Percentiles rank a stretch among this genome's conserved stretches.
Evolutionary conservation across 2,888 invertebrate species (phyloP).

Genomic region (Sinentomon sp.): DNA sequence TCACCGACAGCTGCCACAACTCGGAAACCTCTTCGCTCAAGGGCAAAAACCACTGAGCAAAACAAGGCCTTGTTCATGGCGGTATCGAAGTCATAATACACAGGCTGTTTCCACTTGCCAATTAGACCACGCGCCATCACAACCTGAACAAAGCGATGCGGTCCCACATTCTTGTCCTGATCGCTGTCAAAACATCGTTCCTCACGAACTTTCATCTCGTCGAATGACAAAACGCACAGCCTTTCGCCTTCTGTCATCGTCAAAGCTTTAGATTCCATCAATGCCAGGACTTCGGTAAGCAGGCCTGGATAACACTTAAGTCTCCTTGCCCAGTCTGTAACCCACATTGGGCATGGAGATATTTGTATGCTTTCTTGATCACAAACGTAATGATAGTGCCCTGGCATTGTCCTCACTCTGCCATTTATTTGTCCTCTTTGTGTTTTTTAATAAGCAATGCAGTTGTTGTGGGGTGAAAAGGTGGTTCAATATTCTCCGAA

Average conservation of each 20-base stretch:
- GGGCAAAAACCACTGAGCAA: no score
- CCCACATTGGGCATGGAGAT: no score
- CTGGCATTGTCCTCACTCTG: constrained; percentile 1
- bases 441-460: background rate
- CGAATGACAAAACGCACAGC: constrained; percentile 7
- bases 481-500: background rate
- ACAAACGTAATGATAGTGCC: constrained; percentile 1
- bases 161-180: constrained; percentile 8
- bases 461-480: constrained; percentile 1
- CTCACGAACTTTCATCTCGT: constrained; percentile 9
- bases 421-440: background rate
- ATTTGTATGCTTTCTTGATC: no score
- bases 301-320: no score
- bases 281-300: no score
- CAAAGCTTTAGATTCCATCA: constrained; percentile 3
- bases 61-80: no score
- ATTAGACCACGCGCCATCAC: constrained; percentile 8
- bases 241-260: background rate
- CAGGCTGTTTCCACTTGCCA: constrained; percentile 4
- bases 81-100: no score
- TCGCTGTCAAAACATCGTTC: constrained; percentile 1
- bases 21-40: no score
- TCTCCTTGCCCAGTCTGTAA: constrained; percentile 3
- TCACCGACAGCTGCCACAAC: no score
- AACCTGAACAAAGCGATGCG: constrained; percentile 8